Evolutionary conservation across 2,113 vertebrate species (phyloP).

Genomic region (Urocolius indicus): DNA sequence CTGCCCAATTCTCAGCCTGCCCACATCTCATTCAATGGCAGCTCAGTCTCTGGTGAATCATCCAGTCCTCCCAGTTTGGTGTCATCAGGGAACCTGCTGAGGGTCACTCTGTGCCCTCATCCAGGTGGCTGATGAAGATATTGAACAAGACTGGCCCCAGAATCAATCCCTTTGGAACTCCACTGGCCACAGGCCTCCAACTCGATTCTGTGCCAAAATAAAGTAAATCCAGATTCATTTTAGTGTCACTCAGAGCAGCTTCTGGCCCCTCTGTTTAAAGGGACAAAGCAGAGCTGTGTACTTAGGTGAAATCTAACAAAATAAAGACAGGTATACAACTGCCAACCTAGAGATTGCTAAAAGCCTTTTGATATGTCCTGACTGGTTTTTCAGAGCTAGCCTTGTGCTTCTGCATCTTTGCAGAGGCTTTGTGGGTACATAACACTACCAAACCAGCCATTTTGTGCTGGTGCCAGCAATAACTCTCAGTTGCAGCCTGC

Average conservation of each 20-base stretch:
- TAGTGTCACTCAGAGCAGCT: not conserved
- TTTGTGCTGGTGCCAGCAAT: not conserved
- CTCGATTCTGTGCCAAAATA: too few species aligned
- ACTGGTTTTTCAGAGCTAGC: not conserved
- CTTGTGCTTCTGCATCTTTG: not conserved
- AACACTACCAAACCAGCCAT: not conserved
- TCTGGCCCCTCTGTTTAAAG: not conserved
- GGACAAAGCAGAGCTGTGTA: not conserved
- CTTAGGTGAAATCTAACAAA: not conserved
- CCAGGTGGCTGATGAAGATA: too few species aligned
- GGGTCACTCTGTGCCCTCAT: too few species aligned
- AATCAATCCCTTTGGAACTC: too few species aligned
- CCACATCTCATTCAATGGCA: too few species aligned
- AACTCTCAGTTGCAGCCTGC: not conserved
- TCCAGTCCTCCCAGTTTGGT: too few species aligned
- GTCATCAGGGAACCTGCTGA: too few species aligned
- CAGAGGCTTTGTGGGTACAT: not conserved
- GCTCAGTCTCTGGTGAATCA: too few species aligned
- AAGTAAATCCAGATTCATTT: not conserved
- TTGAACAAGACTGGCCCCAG: too few species aligned
- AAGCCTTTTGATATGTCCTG: not conserved
- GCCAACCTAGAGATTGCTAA: not conserved
- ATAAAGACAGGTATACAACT: not conserved
- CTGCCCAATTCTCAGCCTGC: too few species aligned
- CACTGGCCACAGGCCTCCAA: too few species aligned